Conservation (phyloP, 2,888 invertebrate genomes). For the Nomada fabriciana region DNA sequence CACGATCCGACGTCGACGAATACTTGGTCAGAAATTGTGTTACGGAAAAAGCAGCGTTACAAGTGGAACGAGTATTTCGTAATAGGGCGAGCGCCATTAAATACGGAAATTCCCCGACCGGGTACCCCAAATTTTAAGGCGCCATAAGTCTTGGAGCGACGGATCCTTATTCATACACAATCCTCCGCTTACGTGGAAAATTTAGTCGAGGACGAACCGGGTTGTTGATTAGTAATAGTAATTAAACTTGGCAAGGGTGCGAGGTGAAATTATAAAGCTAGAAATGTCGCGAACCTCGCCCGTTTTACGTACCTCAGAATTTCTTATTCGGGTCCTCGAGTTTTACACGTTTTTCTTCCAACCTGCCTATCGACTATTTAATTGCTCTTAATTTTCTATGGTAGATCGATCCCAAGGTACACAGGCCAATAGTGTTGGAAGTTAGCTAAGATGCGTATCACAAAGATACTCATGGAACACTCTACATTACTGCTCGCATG, state of each 20-base stretch:
- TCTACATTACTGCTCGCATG: neutral
- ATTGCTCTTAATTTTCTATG: constrained; percentile 9
- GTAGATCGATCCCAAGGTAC: constrained; percentile 12
- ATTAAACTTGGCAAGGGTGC: constrained; percentile 43
- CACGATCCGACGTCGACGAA: neutral
- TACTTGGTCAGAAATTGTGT: neutral
- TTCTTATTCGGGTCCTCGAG: neutral
- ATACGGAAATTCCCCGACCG: neutral
- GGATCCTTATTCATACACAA: constrained; percentile 37
- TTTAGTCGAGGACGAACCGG: constrained; percentile 15
- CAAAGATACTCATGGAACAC: neutral
- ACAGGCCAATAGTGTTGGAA: neutral
- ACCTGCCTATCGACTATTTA: constrained; percentile 18
- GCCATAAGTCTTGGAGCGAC: constrained; percentile 26
- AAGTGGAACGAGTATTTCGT: constrained; percentile 20
- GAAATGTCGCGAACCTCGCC: constrained; percentile 16
- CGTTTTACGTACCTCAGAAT: neutral
- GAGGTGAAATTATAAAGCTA: constrained; percentile 32
- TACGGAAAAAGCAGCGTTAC: constrained; percentile 2
- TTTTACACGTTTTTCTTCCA: neutral
- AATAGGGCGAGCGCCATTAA: constrained; percentile 8
- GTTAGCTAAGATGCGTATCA: neutral
- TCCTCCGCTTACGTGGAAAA: constrained; percentile 20
- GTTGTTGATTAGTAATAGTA: constrained; percentile 48
- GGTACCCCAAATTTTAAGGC: constrained; percentile 28